These are phyloP conservation scores for Monopis laevigella DNA, from an alignment of 2,888 invertebrate genomes.

Conservation along the genomic window DNA sequence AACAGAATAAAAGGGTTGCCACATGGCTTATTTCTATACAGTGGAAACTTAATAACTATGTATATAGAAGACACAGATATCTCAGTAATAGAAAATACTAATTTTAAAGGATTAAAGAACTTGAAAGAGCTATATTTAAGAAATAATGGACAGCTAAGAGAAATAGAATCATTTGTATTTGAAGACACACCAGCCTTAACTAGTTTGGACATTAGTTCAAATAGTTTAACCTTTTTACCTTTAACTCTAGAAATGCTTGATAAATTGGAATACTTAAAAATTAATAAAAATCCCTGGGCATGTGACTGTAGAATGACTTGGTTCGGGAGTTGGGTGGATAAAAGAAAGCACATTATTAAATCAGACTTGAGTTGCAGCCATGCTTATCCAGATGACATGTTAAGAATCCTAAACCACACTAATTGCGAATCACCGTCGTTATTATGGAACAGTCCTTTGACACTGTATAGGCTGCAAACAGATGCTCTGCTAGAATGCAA, in stretches of 20 bases:
- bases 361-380: slow-evolving; percentile 73
- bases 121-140: slow-evolving; percentile 69
- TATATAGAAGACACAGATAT: slow-evolving; percentile 74
- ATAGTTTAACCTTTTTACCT: slow-evolving; percentile 76
- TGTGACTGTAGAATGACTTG: slow-evolving; percentile 89
- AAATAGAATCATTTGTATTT: slow-evolving; percentile 71
- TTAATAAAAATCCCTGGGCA: slow-evolving; percentile 81
- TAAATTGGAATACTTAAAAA: slow-evolving; percentile 70
- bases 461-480: slow-evolving; percentile 70
- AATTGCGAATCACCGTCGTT: slow-evolving; percentile 75
- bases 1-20: slow-evolving; percentile 70
- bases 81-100: slow-evolving; percentile 71
- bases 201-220: slow-evolving; percentile 74
- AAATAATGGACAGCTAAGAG: slow-evolving; percentile 68
- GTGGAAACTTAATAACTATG: slow-evolving; percentile 67
- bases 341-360: slow-evolving; percentile 52
- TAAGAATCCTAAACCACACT: slow-evolving; percentile 74
- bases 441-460: slow-evolving; percentile 68
- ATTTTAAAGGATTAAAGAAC: slow-evolving; percentile 71
- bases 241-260: slow-evolving; percentile 72
- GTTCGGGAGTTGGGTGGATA: slow-evolving; percentile 69
- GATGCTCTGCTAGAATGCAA: slow-evolving; percentile 81
- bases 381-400: slow-evolving; percentile 74
- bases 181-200: slow-evolving; percentile 69
- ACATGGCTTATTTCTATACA: slow-evolving; percentile 70